Evolutionary conservation across 2,888 invertebrate species (phyloP).

Genomic region (Coleophora flavipennella): DNA sequence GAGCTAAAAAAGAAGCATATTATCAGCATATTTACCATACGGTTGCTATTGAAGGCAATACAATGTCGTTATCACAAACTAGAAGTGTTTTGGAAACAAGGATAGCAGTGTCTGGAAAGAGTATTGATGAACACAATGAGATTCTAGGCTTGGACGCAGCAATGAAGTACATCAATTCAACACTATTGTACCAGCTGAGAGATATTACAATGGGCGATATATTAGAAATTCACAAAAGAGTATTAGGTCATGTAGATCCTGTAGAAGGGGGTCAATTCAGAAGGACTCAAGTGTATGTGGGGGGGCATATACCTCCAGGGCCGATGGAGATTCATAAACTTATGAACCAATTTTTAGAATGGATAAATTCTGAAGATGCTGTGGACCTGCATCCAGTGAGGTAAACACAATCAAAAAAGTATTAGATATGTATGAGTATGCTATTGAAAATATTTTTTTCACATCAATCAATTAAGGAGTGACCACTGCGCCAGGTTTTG

Average conservation of each 20-base stretch:
- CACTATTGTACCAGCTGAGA: conserved; percentile 83
- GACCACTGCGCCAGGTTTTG: too few species aligned
- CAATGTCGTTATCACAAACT: conserved; percentile 94
- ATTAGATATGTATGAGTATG: too few species aligned
- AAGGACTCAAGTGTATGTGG: conserved; percentile 93
- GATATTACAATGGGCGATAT: conserved; percentile 88
- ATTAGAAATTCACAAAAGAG: conserved; percentile 91
- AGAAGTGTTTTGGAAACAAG: conserved; percentile 92
- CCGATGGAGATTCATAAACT: conserved; percentile 85
- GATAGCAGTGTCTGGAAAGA: conserved; percentile 85
- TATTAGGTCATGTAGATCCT: conserved; percentile 96
- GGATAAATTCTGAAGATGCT: conserved; percentile 93
- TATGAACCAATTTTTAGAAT: conserved; percentile 91
- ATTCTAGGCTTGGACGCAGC: conserved; percentile 95
- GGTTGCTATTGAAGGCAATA: conserved; percentile 97
- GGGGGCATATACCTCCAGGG: conserved; percentile 93
- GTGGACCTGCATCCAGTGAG: conserved; percentile 89
- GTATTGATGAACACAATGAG: conserved; percentile 97
- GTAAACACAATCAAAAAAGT: too few species aligned
- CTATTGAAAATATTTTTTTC: too few species aligned
- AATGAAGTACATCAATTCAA: conserved; percentile 92
- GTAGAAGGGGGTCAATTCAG: conserved; percentile 91
- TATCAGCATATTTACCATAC: conserved; percentile 97
- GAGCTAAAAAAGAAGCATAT: conserved; percentile 95
- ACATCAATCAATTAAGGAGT: too few species aligned